These are phyloP conservation scores for Chloroceryle aenea DNA, from an alignment of 2,113 vertebrate species.

Conservation along the genomic window DNA sequence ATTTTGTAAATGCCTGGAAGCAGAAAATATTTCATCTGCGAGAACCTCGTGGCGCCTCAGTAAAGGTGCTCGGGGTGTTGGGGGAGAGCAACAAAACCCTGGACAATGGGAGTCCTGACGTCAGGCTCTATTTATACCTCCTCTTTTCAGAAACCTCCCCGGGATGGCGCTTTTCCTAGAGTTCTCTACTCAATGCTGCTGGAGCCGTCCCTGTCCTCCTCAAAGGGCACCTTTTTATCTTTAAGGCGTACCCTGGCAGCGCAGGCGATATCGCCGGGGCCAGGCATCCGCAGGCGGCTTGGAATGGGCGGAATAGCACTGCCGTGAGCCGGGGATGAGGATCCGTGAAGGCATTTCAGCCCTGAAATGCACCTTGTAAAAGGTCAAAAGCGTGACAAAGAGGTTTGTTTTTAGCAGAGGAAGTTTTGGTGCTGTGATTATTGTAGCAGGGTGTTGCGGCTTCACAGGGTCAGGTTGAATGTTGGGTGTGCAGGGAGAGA, in stretches of 20 bases:
- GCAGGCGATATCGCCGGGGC: neutral
- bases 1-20: constrained; percentile 53
- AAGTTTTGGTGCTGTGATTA: neutral
- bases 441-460: neutral
- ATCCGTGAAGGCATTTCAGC: neutral
- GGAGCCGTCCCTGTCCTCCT: constrained; percentile 13
- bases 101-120: constrained; percentile 15
- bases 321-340: neutral
- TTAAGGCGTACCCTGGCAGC: neutral
- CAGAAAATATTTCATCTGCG: neutral
- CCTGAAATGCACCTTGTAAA: neutral
- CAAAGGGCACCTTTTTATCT: constrained; percentile 43
- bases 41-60: neutral
- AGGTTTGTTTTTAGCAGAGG: neutral
- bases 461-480: neutral
- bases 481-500: neutral
- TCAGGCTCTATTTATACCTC: constrained; percentile 62
- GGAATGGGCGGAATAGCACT: neutral
- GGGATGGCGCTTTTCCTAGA: constrained; percentile 33
- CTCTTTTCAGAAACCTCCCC: constrained; percentile 26
- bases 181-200: constrained; percentile 13
- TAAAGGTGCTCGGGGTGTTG: neutral
- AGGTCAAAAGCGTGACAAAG: neutral
- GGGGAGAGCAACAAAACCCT: neutral
- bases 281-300: constrained; percentile 15